These are phyloP conservation scores for Macropis europaea DNA, from an alignment of 2,888 invertebrate genomes.

Conservation along the genomic window DNA sequence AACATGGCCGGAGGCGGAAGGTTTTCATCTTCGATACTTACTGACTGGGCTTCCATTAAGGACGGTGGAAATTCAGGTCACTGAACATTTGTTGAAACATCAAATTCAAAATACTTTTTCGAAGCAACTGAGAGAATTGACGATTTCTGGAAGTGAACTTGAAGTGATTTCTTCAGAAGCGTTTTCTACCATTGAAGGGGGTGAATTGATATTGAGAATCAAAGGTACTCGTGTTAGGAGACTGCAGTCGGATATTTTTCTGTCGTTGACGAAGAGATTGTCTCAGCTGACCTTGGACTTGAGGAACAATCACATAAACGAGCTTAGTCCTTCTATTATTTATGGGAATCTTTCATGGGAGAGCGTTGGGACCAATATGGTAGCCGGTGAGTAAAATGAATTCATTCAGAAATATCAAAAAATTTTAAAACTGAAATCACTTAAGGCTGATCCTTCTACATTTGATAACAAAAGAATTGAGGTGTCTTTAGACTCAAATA, in stretches of 20 bases:
- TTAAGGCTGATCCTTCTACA: too few relatives aligned
- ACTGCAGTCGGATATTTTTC: constrained; percentile 89
- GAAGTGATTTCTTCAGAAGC: constrained; percentile 89
- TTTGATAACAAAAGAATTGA: too few relatives aligned
- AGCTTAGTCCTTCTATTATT: constrained; percentile 91
- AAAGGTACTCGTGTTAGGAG: constrained; percentile 89
- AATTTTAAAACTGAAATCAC: too few relatives aligned
- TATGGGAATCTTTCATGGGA: constrained; percentile 95
- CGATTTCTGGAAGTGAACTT: constrained; percentile 89
- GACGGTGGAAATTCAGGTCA: constrained; percentile 88
- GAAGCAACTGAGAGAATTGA: constrained; percentile 89
- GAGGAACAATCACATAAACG: constrained; percentile 90
- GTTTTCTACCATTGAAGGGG: constrained; percentile 87
- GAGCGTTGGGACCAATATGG: constrained; percentile 91
- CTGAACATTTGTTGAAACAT: constrained; percentile 87
- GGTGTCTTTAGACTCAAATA: too few relatives aligned
- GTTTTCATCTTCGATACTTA: constrained; percentile 87
- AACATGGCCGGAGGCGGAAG: constrained; percentile 88
- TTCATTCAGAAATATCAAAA: not conserved
- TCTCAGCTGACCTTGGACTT: constrained; percentile 92
- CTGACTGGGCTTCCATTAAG: constrained; percentile 87
- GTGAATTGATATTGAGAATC: constrained; percentile 89
- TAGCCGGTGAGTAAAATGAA: constrained; percentile 89
- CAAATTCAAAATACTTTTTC: constrained; percentile 90
- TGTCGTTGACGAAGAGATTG: constrained; percentile 86